Evolutionary conservation across 2,888 invertebrate genomes (phyloP).

Genomic region (Nomada flava): DNA sequence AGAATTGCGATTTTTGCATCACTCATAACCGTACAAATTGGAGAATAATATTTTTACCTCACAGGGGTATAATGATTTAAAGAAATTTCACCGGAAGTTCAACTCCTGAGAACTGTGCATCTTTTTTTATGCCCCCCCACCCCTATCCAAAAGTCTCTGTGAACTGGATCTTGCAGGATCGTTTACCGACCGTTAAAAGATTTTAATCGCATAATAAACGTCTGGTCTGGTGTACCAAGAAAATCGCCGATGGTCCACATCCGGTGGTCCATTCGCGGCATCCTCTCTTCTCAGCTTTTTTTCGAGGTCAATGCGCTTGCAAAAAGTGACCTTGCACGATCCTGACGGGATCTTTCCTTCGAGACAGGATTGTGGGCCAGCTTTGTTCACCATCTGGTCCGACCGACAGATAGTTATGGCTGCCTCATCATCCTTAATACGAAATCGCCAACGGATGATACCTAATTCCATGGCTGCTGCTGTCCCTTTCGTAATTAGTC

Average conservation of each 20-base stretch:
- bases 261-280: constrained; percentile 63
- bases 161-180: constrained; percentile 33
- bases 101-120: not conserved
- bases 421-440: constrained; percentile 72
- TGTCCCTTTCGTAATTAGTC: constrained; percentile 12
- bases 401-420: constrained; percentile 34
- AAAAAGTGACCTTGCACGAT: constrained; percentile 70
- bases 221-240: constrained; percentile 44
- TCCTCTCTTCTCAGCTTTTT: constrained; percentile 20
- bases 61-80: not conserved
- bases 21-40: too few relatives aligned
- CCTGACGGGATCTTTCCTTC: constrained; percentile 49
- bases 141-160: constrained; percentile 5
- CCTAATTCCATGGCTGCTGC: constrained; percentile 62
- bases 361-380: constrained; percentile 40
- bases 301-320: constrained; percentile 64
- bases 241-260: constrained; percentile 64
- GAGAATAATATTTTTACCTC: too few relatives aligned
- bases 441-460: constrained; percentile 62
- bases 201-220: constrained; percentile 65
- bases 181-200: constrained; percentile 41
- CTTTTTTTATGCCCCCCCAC: not conserved
- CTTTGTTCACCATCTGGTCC: constrained; percentile 66
- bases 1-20: too few relatives aligned
- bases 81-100: constrained; percentile 10